Evolutionary conservation across 2,113 vertebrate genomes (phyloP).

Genomic region (Platichthys stellatus): DNA sequence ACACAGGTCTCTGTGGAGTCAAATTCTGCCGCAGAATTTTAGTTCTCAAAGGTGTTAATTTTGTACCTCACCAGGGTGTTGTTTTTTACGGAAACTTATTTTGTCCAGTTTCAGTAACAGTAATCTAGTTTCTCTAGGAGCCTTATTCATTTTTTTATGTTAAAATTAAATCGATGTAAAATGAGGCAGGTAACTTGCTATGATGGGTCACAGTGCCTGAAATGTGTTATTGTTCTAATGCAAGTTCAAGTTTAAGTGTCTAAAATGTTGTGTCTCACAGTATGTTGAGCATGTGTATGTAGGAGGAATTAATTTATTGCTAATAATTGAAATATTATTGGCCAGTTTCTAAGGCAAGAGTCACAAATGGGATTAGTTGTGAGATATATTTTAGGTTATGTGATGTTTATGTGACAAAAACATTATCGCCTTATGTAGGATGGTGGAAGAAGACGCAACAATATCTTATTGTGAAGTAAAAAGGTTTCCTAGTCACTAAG

Average conservation of each 20-base stretch:
- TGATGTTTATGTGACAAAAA: conserved; percentile 18
- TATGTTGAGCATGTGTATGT: conserved; percentile 13
- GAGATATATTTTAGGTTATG: background rate
- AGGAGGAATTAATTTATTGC: background rate
- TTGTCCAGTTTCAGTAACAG: conserved; percentile 15
- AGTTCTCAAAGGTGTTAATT: conserved; percentile 39
- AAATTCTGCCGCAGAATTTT: conserved; percentile 39
- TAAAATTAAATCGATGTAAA: too few relatives aligned
- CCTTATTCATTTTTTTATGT: too few relatives aligned
- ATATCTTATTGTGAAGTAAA: conserved; percentile 45
- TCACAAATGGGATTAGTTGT: background rate
- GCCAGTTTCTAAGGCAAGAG: background rate
- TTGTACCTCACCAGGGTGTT: background rate
- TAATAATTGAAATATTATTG: background rate
- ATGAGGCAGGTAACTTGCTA: background rate
- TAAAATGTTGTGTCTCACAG: background rate
- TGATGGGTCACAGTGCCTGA: background rate
- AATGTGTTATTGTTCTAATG: background rate
- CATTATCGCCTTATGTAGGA: conserved; percentile 21
- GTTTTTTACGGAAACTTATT: conserved; percentile 14
- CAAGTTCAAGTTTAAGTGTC: background rate
- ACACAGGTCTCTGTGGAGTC: conserved; percentile 34
- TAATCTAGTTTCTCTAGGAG: too few relatives aligned
- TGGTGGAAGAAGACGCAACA: conserved; percentile 17
- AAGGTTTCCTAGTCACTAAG: conserved; percentile 56